phyloP scores from a whole-genome alignment of 2,888 invertebrate genomes.

The Xestia rhomboidea region DNA sequence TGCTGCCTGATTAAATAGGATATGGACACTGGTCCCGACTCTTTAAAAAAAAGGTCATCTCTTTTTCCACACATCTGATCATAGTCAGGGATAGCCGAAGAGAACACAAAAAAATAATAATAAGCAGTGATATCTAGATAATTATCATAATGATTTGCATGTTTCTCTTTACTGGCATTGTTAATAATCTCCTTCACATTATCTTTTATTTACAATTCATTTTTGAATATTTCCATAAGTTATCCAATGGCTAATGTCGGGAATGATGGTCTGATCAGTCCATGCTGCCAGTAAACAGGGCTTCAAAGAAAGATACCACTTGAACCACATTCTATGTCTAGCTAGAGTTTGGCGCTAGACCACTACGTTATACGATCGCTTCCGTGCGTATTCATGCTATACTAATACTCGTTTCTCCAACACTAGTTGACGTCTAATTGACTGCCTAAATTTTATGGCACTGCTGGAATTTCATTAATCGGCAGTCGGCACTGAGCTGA shows the following conservation, averaged over 20 bases:
- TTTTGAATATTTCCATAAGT: not conserved
- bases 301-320: not conserved
- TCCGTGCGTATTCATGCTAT: not conserved
- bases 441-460: not conserved
- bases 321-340: not conserved
- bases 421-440: not conserved
- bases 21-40: not conserved
- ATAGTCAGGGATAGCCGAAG: not conserved
- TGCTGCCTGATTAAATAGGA: not conserved
- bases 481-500: not conserved
- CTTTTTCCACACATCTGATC: not conserved
- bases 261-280: not conserved
- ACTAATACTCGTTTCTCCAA: too few species aligned
- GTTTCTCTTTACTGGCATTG: not conserved
- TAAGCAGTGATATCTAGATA: not conserved
- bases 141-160: slow-evolving; percentile 4
- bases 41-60: not conserved
- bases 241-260: not conserved
- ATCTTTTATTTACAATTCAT: not conserved
- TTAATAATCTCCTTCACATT: not conserved
- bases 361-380: not conserved
- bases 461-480: not conserved
- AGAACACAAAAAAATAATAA: not conserved
- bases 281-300: not conserved
- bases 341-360: not conserved